Conservation (phyloP, 1,140 invertebrate species). For the Halyomorpha halys region DNA sequence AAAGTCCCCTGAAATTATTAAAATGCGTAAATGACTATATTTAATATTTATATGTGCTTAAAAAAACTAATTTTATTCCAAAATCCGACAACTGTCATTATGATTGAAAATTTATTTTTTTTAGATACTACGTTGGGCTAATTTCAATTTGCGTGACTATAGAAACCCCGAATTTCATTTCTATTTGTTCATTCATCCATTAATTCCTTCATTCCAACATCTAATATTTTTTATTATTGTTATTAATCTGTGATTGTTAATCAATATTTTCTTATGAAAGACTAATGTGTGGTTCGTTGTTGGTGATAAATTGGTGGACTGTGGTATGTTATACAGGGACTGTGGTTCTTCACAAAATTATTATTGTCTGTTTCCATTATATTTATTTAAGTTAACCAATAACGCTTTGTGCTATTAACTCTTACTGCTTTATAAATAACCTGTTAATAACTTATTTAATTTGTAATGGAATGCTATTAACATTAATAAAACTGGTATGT, state of each 20-base stretch:
- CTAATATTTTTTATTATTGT: conserved; percentile 1
- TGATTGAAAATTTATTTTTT: no score
- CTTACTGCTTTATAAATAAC: neutral
- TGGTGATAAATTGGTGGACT: conserved; percentile 3
- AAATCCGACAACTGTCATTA: no score
- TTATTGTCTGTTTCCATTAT: neutral
- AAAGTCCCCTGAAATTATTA: no score
- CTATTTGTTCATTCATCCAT: neutral
- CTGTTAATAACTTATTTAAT: neutral
- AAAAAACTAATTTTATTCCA: no score
- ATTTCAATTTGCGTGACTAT: no score
- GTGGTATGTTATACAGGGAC: neutral
- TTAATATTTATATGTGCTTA: no score
- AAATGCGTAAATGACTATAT: no score
- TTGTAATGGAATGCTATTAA: conserved; percentile 11
- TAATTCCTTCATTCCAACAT: conserved; percentile 5
- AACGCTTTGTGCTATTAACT: neutral
- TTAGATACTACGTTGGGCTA: no score
- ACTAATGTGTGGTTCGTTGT: neutral
- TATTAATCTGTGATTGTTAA: neutral
- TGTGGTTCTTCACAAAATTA: neutral
- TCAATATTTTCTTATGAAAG: neutral
- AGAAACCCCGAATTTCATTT: no score
- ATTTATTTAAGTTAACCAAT: neutral
- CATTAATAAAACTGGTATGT: neutral